Base-by-base conservation (phyloP, 2,888 invertebrate genomes). In the Periphyllus acericola region DNA sequence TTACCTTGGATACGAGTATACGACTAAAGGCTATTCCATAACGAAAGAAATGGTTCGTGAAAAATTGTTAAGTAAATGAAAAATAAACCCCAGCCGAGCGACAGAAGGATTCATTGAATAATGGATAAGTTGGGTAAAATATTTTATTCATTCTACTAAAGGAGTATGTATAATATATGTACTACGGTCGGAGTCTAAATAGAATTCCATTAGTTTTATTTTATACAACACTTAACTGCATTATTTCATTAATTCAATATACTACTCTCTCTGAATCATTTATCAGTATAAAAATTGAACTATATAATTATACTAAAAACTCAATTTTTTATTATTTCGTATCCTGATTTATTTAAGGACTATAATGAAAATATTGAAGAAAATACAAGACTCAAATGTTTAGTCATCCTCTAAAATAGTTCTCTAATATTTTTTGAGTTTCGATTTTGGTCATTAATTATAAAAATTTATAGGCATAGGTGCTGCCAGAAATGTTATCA, bases 1-100 rank as follows among this genome's bases (percentile, higher is more conserved):
- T 86, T 25, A 36, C 86, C 86, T 80, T 86, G 86, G 86, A 40
- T 40, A 68, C 81, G n/a, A 80, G 86, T 80, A 40, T 40, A 68
- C 81, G n/a, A 80, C 32, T 60, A 25, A 34, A 29, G 11, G 32
- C 32, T 52, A 46, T 71, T 75, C 14, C 40, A 66, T 32, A 40
- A 75, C 17, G 32, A 66, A 66, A 40, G 75, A 60, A 83, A 75
- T 66, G 83, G 32, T 40, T 76, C 29, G 83, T 40, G 72, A 66
- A 75, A 74, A 55, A 74, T 36, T n/a, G 83, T n/a, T 83, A 83
- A 83, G 55, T 72, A 83, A 83, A 55, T 55, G 72, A 74, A 83
- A 83, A 83, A 71, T 72, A 82, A 82, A 82, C 46, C 81, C 46
- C 21, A 81, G 40, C 29, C 40, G 29, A 81, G 34, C n/a, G 25